Base-by-base conservation (phyloP, 2,797 vertebrate genomes). In the Botia almorhae region DNA sequence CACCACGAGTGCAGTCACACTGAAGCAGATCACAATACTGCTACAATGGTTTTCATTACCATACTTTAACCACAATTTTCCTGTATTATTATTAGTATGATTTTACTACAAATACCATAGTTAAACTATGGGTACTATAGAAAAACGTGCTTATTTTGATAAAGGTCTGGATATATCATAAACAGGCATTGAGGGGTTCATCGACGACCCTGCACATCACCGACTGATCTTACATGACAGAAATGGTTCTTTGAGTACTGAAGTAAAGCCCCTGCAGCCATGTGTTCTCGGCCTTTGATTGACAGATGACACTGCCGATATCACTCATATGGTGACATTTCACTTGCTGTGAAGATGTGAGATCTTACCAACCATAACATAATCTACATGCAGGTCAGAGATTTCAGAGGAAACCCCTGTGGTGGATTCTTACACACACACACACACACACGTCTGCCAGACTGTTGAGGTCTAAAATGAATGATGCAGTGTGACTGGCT, bases 11-110 rank as follows among this genome's bases (percentile, higher is more conserved):
- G 93, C 89, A 0, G 95, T 95, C 80, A 93, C 89, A 36, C 90
- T 85, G 7, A 97, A 96, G 89, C 97, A 98, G 74, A 95, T 89
- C 50, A 92, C 94, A 21, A 97, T n/a, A n/a, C n/a, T n/a, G n/a
- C n/a, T n/a, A n/a, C n/a, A n/a, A n/a, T n/a, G n/a, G n/a, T n/a
- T n/a, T n/a, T 79, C 55, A 21, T 53, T 12, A 36, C 7, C 23
- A 61, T 26, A 0, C 12, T 8, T 26, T 26, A 19, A 26, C 23
- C 69, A 83, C 29, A 77, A 65, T 19, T 48, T 26, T 17, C 29
- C 3, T 19, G 29, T 36, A 55, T 13, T 53, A 39, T 33, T 23
- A n/a, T 4, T 21, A 14, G 14, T 21, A 13, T 2, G 12, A 7
- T 72, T 56, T 71, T 33, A 64, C 5, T 10, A 17, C 23, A 10